Base-by-base conservation (phyloP, 2,888 invertebrate species). In the Mesochorus sp. region DNA sequence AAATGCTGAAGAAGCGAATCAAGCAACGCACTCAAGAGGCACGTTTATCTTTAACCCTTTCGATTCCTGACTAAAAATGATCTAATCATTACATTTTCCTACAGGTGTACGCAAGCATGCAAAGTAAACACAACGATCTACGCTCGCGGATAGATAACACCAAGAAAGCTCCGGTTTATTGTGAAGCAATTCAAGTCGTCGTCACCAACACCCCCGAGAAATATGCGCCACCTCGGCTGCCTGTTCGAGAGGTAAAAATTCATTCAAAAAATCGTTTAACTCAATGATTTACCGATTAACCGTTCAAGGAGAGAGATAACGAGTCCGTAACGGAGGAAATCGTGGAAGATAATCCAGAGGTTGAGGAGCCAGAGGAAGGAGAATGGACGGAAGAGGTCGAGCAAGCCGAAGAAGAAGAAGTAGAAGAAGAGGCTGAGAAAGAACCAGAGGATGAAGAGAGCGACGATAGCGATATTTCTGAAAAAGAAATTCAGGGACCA, bases 401-500 rank as follows among this genome's bases (percentile, higher is more conserved):
- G 14, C 28, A 64, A 64, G 24, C 14, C 10, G 64, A 64, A 12
- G 57, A 61, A 21, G 21, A 71, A n/a, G 67, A 83, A 53, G 82
- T 84, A 8, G 79, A 83, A 10, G 80, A 79, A 0, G 84, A 84
- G 55, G n/a, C n/a, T n/a, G n/a, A n/a, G n/a, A n/a, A n/a, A n/a
- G n/a, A n/a, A n/a, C n/a, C n/a, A n/a, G 84, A 85, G 12, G 79
- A 84, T 39, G 85, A 84, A 3, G 83, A 83, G 53, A 85, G 85
- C 21, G 83, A 85, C n/a, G 86, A 84, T 14, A 87, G 85, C 26
- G 85, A 88, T 44, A 68, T 85, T 57, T 85, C 87, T 88, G 95
- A 95, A 88, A 94, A 94, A 80, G 94, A 94, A 88, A 87, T 93
- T 37, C 92, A 92, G 84, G 90, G 90, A 6, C 88, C 89, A 24